These are phyloP conservation scores for Tachina grossa DNA, from an alignment of 2,888 invertebrate genomes.

Conservation along the genomic window DNA sequence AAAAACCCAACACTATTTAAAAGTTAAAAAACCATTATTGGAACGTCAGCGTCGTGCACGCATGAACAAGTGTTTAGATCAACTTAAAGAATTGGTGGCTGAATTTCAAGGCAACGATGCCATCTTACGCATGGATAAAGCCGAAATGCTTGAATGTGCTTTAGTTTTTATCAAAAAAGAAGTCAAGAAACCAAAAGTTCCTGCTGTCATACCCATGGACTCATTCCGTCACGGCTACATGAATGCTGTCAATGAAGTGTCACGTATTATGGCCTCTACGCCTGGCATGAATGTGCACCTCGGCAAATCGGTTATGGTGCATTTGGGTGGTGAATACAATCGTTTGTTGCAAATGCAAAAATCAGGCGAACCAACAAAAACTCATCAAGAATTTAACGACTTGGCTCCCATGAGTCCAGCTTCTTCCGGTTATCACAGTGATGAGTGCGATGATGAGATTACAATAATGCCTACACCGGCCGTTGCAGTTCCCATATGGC, in stretches of 20 bases:
- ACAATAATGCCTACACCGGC: conserved; percentile 65
- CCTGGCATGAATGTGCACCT: conserved; percentile 93
- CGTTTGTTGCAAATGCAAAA: conserved; percentile 75
- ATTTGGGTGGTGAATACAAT: conserved; percentile 92
- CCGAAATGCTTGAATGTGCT: conserved; percentile 93
- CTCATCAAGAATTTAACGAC: conserved; percentile 25
- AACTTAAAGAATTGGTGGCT: conserved; percentile 94
- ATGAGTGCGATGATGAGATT: conserved; percentile 72
- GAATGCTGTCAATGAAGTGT: conserved; percentile 94
- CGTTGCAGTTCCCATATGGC: conserved; percentile 63
- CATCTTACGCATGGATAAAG: conserved; percentile 93
- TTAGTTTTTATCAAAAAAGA: conserved; percentile 90
- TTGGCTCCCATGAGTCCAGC: conserved; percentile 78
- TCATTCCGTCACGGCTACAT: conserved; percentile 94
- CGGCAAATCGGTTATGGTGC: conserved; percentile 94
- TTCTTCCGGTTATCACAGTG: conserved; percentile 82
- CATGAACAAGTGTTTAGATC: conserved; percentile 94
- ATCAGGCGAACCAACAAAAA: conserved; percentile 7
- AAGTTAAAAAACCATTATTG: conserved; percentile 96
- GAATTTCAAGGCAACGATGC: conserved; percentile 91
- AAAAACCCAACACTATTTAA: conserved; percentile 95
- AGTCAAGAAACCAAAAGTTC: conserved; percentile 83
- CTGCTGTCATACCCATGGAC: conserved; percentile 85
- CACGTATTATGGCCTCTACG: conserved; percentile 91
- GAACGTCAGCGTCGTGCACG: conserved; percentile 94